Conservation (phyloP, 2,888 invertebrate species). For the Neuroscelio doddi region DNA sequence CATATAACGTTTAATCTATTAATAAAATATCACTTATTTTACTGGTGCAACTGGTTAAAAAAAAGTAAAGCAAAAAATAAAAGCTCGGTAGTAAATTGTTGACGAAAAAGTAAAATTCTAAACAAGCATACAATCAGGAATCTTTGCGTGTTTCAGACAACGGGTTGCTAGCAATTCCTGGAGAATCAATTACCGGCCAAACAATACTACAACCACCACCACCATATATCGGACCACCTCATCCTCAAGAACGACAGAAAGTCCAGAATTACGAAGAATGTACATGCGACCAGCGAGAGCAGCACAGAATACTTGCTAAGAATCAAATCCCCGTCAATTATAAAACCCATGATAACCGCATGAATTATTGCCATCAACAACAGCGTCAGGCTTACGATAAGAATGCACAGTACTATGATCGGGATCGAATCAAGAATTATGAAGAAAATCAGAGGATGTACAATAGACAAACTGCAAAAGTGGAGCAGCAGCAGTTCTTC, state of each 20-base stretch:
- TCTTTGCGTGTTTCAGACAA: constrained; percentile 62
- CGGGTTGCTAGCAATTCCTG: constrained; percentile 57
- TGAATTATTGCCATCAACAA: constrained; percentile 37
- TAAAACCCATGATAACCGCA: constrained; percentile 30
- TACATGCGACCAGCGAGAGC: constrained; percentile 23
- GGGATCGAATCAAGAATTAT: constrained; percentile 31
- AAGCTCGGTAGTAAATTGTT: too few relatives aligned
- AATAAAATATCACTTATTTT: too few relatives aligned
- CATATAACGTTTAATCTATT: too few relatives aligned
- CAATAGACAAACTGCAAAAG: constrained; percentile 28
- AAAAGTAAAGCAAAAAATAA: too few relatives aligned
- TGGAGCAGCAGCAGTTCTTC: constrained; percentile 48
- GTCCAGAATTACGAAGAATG: constrained; percentile 49
- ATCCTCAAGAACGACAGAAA: constrained; percentile 49
- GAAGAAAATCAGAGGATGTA: constrained; percentile 38
- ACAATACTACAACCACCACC: constrained; percentile 52
- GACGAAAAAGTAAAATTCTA: too few relatives aligned
- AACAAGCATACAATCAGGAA: too few relatives aligned
- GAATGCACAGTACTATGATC: constrained; percentile 27
- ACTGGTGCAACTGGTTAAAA: too few relatives aligned
- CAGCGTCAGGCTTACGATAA: constrained; percentile 34
- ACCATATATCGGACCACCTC: constrained; percentile 61
- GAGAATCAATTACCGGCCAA: constrained; percentile 45
- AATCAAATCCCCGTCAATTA: constrained; percentile 22
- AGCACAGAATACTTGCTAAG: constrained; percentile 18